Base-by-base conservation (phyloP, 2,113 vertebrate species). In the Tympanuchus pallidicinctus region DNA sequence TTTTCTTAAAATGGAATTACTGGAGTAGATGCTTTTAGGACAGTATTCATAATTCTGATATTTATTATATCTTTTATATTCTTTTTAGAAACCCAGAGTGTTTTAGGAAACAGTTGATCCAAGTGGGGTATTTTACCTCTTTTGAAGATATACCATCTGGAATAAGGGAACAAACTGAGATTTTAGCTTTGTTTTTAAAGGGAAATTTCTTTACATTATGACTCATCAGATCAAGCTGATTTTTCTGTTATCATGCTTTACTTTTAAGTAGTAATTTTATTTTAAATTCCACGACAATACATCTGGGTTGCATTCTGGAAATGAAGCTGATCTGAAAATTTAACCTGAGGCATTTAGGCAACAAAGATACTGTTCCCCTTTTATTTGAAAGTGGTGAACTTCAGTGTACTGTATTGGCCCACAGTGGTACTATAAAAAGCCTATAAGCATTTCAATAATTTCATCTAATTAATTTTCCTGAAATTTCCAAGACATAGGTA, bases 131-230 rank as follows among this genome's bases (percentile, higher is more conserved):
- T 72, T 79, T 92, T 89, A 77, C 61, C 85, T 91, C 61, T 90
- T 88, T 67, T 67, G 90, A 94, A 96, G 92, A 60, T 90, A 90
- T 73, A 65, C 61, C 70, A 87, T 82, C 91, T 93, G 95, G 88
- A 32, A 71, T 92, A 93, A 71, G 72, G 74, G 82, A 90, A 67
- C 43, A 93, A 96, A 96, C 57, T 76, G 84, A 94, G 32, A 36
- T 61, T 94, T 95, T 42, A 72, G 2, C 18, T 94, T 65, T 92
- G 82, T 92, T 97, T 96, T 96, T 89, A 91, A 86, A 96, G 82
- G 93, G 85, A 97, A 97, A 96, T 96, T 93, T 79, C 79, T 97
- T 93, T 94, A 90, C 95, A 93, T 95, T 96, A 93, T 97, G 96
- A 96, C 87, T 97, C 95, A 96, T 95, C 96, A 97, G 95, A 93